Evolutionary conservation across 2,113 vertebrate genomes (phyloP).

Genomic region (Patagioenas fasciata): DNA sequence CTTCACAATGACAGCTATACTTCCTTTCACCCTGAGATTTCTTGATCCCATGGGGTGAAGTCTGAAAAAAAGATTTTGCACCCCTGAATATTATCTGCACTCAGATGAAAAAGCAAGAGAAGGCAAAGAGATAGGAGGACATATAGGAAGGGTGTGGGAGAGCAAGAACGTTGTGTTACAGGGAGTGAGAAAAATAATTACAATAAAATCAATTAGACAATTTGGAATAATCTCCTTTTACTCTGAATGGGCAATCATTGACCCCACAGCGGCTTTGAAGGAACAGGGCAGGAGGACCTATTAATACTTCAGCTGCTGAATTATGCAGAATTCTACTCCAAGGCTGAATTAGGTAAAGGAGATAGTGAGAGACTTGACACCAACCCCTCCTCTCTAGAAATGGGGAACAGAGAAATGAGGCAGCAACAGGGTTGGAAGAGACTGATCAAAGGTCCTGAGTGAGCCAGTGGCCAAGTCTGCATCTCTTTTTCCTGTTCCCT

Average conservation of each 20-base stretch:
- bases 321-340: background rate
- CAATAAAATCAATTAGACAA: background rate
- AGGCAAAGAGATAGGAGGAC: background rate
- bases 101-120: background rate
- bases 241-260: background rate
- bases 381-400: background rate
- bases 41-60: background rate
- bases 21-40: background rate
- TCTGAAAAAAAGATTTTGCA: background rate
- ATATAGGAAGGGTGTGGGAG: background rate
- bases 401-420: background rate
- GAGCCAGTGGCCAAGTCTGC: background rate
- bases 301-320: background rate
- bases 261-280: background rate
- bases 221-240: background rate
- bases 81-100: background rate
- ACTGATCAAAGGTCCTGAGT: background rate
- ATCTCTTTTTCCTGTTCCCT: background rate
- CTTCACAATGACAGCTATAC: background rate
- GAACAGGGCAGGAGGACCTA: background rate
- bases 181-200: background rate
- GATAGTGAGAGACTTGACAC: background rate
- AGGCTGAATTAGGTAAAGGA: background rate
- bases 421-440: background rate
- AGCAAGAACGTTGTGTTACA: background rate